Base-by-base conservation (phyloP, 1,140 invertebrate genomes). In the Macrocentrus cingulum region DNA sequence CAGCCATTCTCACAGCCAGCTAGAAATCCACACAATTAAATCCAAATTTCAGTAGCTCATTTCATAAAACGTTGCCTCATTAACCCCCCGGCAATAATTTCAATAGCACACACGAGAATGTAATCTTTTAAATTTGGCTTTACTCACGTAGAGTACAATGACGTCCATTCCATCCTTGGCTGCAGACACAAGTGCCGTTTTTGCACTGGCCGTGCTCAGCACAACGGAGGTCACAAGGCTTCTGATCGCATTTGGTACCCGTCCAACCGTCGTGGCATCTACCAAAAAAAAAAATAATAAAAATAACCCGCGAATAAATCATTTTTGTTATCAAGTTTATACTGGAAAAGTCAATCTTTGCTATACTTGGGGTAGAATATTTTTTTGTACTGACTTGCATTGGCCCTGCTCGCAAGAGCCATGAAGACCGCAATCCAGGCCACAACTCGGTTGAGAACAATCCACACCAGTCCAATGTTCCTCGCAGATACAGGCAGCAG, bases 121-220 rank as follows among this genome's bases (percentile, higher is more conserved):
- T n/a, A 56, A 48, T 48, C 8, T 7, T 29, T 6, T 29, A 39
- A 23, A 53, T 25, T 29, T 44, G 13, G 15, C 6, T 13, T 42
- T 41, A 53, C 91, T 91, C 86, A 98, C 95, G 91, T 66, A 98
- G 77, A 25, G 94, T 96, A 80, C 96, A 98, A 71, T 97, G 94
- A 67, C 90, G 86, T 60, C 96, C 96, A 80, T 98, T 98, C 95
- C 95, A 99, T 53, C 97, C 97, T 76, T 94, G 91, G 15, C 91
- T 89, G 77, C 97, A 99, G 39, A 95, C 88, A 76, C 97, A 99
- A 19, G 93, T 97, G 25, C 97, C 97, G 76, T 99, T 98, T 71
- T 92, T 90, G 79, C 97, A 99, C 74, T 95, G 91, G 0, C 97
- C 97, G 69, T 95, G 93, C 65, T 95, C 92, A n/a, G 88, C 87